phyloP scores from a whole-genome alignment of 2,113 vertebrate species.

The Cyprinodon brontotheroides region DNA sequence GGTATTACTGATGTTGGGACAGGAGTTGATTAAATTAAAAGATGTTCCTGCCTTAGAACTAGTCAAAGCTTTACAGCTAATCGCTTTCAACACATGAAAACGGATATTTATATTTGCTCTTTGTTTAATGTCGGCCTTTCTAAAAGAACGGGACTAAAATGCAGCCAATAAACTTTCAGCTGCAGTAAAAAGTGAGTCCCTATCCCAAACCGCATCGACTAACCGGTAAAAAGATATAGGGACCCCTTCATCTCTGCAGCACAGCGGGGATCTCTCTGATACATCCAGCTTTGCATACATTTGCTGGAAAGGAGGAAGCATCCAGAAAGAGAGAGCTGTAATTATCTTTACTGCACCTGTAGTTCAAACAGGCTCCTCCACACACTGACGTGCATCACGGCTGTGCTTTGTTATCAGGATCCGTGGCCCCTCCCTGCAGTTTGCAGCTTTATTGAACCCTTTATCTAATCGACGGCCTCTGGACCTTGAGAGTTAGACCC shows the following conservation, averaged over 20 bases:
- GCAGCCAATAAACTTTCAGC: neutral
- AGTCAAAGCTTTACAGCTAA: no score
- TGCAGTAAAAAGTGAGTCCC: neutral
- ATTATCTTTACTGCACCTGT: slow-evolving; percentile 6
- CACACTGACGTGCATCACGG: neutral
- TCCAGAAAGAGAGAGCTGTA: neutral
- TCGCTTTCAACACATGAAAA: no score
- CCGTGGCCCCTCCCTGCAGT: slow-evolving; percentile 45
- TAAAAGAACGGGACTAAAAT: no score
- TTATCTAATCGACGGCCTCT: slow-evolving; percentile 71
- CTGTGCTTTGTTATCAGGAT: slow-evolving; percentile 47
- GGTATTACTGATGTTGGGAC: no score
- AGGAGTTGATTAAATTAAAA: no score
- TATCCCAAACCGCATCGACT: no score
- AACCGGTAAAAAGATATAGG: neutral
- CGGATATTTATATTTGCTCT: neutral
- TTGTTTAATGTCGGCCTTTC: neutral
- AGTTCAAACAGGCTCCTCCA: neutral
- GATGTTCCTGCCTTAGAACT: no score
- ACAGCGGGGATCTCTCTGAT: neutral
- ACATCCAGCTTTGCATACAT: neutral
- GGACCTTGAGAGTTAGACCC: slow-evolving; percentile 73
- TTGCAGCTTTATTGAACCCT: slow-evolving; percentile 63
- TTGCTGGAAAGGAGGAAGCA: neutral
- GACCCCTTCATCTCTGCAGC: no score